A percentile compares a stretch with the other conserved stretches of the same genome.
Evolutionary conservation across 1,140 invertebrate genomes (phyloP).

Genomic region (Drosophila tani): DNA sequence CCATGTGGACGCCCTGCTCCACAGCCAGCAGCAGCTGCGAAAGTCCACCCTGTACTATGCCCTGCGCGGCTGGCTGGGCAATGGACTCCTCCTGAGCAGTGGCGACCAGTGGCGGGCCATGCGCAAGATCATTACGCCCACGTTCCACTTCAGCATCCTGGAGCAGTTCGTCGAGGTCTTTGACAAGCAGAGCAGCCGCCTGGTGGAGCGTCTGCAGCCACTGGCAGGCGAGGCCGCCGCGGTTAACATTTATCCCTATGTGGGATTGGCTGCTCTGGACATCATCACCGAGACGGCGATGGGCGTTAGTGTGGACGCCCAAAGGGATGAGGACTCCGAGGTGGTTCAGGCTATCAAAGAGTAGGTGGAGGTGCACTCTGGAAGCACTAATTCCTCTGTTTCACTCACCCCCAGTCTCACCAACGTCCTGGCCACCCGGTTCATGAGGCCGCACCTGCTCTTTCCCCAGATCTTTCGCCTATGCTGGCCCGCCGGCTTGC

Average conservation of each 20-base stretch:
- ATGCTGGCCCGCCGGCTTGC: constrained; percentile 62
- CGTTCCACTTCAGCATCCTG: constrained; percentile 94
- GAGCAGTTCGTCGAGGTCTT: constrained; percentile 91
- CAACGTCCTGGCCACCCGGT: constrained; percentile 53
- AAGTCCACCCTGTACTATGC: constrained; percentile 81
- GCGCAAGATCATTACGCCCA: constrained; percentile 88
- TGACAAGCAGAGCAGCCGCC: constrained; percentile 87
- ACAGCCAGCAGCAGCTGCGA: constrained; percentile 65
- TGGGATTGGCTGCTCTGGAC: constrained; percentile 64
- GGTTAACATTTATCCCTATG: constrained; percentile 57
- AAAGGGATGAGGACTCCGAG: constrained; percentile 88
- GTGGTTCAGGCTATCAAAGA: constrained; percentile 89
- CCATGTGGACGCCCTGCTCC: constrained; percentile 61
- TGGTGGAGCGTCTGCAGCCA: constrained; percentile 86
- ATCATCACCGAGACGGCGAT: constrained; percentile 91
- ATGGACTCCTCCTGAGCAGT: constrained; percentile 88
- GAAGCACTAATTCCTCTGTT: neutral
- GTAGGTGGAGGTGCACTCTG: constrained; percentile 85
- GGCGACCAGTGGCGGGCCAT: constrained; percentile 66
- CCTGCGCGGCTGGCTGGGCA: constrained; percentile 87
- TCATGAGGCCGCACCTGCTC: constrained; percentile 81
- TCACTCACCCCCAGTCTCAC: constrained; percentile 43
- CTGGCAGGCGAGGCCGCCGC: constrained; percentile 56
- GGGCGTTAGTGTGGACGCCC: constrained; percentile 91
- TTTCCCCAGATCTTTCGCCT: constrained; percentile 61